These are phyloP conservation scores for Rhopalosiphum padi DNA, from an alignment of 1,140 invertebrate species.

Conservation along the genomic window DNA sequence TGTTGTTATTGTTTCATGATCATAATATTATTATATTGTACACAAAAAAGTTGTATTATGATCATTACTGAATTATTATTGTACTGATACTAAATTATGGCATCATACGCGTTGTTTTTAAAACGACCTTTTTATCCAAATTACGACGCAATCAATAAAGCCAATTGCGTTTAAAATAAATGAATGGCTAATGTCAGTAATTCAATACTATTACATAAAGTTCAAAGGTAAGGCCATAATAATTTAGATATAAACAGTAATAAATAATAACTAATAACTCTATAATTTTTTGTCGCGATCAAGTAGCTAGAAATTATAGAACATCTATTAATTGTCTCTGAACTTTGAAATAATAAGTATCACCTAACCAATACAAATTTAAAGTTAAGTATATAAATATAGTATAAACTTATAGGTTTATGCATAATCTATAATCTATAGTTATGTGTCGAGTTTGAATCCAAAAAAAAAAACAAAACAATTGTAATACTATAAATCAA, in stretches of 20 bases:
- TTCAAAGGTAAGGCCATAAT: not conserved
- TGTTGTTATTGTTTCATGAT: not conserved
- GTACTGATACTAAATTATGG: not conserved
- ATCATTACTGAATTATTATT: not conserved
- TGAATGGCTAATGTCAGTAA: not conserved
- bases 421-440: too few relatives aligned
- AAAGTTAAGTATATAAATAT: not conserved
- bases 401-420: not conserved
- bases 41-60: not conserved
- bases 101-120: not conserved
- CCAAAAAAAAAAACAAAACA: not conserved
- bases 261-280: not conserved
- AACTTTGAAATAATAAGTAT: not conserved
- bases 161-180: slow-evolving; percentile 18
- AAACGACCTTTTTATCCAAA: slow-evolving; percentile 10
- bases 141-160: slow-evolving; percentile 10
- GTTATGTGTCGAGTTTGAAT: not conserved
- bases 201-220: not conserved
- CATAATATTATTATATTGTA: not conserved
- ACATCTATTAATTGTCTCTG: not conserved
- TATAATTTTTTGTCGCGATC: not conserved
- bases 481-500: not conserved
- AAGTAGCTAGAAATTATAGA: not conserved
- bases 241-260: not conserved
- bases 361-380: not conserved